Base-by-base conservation (phyloP, 2,888 invertebrate genomes). In the Pinctada fucata region DNA sequence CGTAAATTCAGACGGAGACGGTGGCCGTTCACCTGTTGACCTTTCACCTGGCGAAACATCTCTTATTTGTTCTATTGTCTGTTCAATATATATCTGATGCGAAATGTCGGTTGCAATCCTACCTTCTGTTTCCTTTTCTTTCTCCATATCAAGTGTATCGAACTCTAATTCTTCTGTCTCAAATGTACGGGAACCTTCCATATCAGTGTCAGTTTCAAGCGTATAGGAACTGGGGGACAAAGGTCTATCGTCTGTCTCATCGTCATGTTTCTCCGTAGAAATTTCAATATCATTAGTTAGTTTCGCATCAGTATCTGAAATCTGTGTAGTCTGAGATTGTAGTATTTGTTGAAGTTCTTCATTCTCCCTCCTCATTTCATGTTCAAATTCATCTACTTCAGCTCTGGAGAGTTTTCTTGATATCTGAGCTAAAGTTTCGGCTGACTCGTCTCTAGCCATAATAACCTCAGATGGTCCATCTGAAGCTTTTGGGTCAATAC, bases 1-100 rank as follows among this genome's bases (percentile, higher is more conserved):
- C 3, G 91, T 91, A 75, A 88, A 91, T 63, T 91, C 90, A 69
- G 92, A 90, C 45, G 91, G 91, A 3, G 92, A 92, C 64, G 90
- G 91, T 16, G 91, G 91, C 45, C 90, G 71, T n/a, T 90, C 90
- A 48, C n/a, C 63, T 49, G 70, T 71, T 75, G 69, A 74, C 5
- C 52, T 78, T 13, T 79, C 71, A 47, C 50, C 48, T 64, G 78
- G 68, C 3, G 6, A 4, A 4, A 2, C 16, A 13, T 58, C 75
- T 13, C 8, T 58, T 5, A 58, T 58, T 66, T 63, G 72, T 52
- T 48, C 63, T 52, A 89, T 89, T 65, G 82, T 79, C 74, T 90
- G 89, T 80, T 91, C 91, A 75, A 89, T 89, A 83, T 89, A 91
- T 65, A 90, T 91, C 77, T 90, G 90, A 75, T 91, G 89, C 3